Percentiles rank a stretch among this genome's conserved stretches.
phyloP scores from a whole-genome alignment of 2,888 invertebrate species.

The Gastracanthus pulcherrimus region DNA sequence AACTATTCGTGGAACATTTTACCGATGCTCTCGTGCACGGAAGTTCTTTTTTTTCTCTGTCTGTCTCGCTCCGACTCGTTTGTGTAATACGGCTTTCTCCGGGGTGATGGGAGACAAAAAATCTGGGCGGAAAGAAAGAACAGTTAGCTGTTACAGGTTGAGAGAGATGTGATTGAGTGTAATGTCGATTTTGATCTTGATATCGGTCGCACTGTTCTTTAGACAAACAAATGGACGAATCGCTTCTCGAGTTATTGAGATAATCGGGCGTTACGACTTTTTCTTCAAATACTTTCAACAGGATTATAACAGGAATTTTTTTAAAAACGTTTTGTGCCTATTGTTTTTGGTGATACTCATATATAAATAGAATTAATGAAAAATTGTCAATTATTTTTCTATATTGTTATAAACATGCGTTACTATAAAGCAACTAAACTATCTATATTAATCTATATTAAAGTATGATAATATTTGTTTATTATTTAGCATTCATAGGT shows the following conservation, averaged over 20 bases:
- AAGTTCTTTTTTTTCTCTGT: slow-evolving; percentile 29
- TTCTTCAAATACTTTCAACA: not conserved
- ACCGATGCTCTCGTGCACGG: slow-evolving; percentile 1
- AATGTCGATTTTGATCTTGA: slow-evolving; percentile 48
- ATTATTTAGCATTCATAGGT: too few species aligned
- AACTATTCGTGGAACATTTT: slow-evolving; percentile 33
- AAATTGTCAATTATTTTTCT: too few species aligned
- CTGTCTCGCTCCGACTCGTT: not conserved
- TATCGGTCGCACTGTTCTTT: slow-evolving; percentile 40
- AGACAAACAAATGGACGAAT: slow-evolving; percentile 41
- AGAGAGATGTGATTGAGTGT: slow-evolving; percentile 50
- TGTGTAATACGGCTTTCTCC: slow-evolving; percentile 14
- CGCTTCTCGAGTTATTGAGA: slow-evolving; percentile 37
- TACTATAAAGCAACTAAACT: too few species aligned
- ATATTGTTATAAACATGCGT: too few species aligned
- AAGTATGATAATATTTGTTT: too few species aligned
- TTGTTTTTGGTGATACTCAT: too few species aligned
- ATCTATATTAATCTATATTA: too few species aligned
- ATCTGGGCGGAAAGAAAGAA: slow-evolving; percentile 27
- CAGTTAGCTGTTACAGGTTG: slow-evolving; percentile 48
- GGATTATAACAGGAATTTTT: not conserved
- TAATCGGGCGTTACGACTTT: slow-evolving; percentile 35
- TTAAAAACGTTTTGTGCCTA: too few species aligned
- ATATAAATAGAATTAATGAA: too few species aligned
- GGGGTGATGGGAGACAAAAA: slow-evolving; percentile 1